Evolutionary conservation across 1,140 invertebrate species (phyloP).

Genomic region (Ridgeia piscesae): DNA sequence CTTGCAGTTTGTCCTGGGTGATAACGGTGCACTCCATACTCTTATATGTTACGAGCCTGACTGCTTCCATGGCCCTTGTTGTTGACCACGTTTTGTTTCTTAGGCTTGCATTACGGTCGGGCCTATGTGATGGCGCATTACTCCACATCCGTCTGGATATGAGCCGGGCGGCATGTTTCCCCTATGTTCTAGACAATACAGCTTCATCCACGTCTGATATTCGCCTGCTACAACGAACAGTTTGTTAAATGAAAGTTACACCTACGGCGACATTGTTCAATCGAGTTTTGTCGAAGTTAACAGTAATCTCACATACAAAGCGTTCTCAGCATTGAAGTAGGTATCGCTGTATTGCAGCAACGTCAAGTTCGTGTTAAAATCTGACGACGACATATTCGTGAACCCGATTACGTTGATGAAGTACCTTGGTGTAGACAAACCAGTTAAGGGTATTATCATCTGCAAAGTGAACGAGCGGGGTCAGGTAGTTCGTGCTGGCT

Average conservation of each 20-base stretch:
- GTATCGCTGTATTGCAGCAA: constrained; percentile 66
- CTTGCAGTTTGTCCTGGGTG: no score
- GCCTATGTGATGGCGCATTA: no score
- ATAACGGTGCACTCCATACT: no score
- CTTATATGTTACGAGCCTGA: no score
- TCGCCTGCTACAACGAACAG: not conserved
- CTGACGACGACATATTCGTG: constrained; percentile 63
- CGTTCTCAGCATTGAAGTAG: constrained; percentile 81
- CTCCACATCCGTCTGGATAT: no score
- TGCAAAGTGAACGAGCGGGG: constrained; percentile 27
- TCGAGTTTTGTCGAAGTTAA: constrained; percentile 77
- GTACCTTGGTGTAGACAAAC: not conserved
- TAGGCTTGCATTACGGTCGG: no score
- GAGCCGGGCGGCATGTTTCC: no score
- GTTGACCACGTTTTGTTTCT: no score
- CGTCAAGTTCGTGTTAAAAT: constrained; percentile 61
- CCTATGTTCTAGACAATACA: no score
- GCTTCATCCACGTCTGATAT: not conserved
- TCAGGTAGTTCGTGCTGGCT: constrained; percentile 21
- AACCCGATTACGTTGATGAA: constrained; percentile 38
- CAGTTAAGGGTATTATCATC: constrained; percentile 21
- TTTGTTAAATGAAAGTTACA: constrained; percentile 61
- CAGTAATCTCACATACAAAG: constrained; percentile 84
- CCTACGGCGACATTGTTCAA: constrained; percentile 73
- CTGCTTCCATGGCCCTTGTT: no score